Percentiles rank a stretch among this genome's conserved stretches.
These are phyloP conservation scores for Noctua janthe DNA, from an alignment of 2,888 invertebrate species.

Conservation along the genomic window DNA sequence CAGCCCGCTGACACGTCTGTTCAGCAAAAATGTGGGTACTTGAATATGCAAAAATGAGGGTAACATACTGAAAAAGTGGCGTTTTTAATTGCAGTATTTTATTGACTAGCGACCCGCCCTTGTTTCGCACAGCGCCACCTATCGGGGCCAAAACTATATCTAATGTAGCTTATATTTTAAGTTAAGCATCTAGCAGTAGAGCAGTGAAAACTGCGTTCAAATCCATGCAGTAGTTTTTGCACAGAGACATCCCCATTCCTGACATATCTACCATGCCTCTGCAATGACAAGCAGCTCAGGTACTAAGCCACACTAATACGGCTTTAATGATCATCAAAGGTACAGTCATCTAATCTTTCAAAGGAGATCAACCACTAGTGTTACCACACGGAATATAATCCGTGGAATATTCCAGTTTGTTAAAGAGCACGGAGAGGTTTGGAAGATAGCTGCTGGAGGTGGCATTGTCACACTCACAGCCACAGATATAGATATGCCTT, in stretches of 20 bases:
- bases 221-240: too few species aligned
- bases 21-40: constrained; percentile 39
- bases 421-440: neutral
- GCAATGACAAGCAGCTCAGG: constrained; percentile 19
- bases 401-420: constrained; percentile 14
- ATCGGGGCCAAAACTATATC: too few species aligned
- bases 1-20: constrained; percentile 20
- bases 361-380: constrained; percentile 27
- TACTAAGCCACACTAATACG: constrained; percentile 32
- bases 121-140: too few species aligned
- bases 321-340: constrained; percentile 46
- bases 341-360: constrained; percentile 20
- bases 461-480: neutral
- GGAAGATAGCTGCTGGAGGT: neutral
- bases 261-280: neutral
- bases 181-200: too few species aligned
- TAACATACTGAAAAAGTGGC: neutral
- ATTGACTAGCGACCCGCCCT: neutral
- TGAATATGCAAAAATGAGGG: constrained; percentile 11
- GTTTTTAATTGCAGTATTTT: neutral
- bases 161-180: too few species aligned
- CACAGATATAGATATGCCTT: neutral
- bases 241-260: neutral
- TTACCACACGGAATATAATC: constrained; percentile 13
- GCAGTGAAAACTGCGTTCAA: too few species aligned